phyloP scores from a whole-genome alignment of 2,888 invertebrate species.

The Drosophila crucigera region DNA sequence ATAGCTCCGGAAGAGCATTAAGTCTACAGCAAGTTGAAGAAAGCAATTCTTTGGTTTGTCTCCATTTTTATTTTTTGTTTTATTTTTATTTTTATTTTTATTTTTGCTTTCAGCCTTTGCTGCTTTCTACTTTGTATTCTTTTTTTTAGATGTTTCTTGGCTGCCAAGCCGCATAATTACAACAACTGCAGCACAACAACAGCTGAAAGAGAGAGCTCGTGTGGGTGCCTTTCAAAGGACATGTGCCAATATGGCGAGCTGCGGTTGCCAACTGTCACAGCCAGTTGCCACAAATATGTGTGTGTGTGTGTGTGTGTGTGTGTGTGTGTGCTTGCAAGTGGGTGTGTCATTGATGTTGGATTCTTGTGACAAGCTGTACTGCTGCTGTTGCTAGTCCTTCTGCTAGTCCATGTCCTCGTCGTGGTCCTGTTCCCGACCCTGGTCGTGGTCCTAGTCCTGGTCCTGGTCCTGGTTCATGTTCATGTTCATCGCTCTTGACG shows the following conservation, averaged over 20 bases:
- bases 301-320: not conserved
- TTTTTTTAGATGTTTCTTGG: slow-evolving; percentile 19
- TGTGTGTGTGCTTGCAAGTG: slow-evolving; percentile 26
- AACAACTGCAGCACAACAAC: slow-evolving; percentile 53
- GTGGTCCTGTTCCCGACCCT: not conserved
- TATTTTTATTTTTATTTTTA: slow-evolving; percentile 2
- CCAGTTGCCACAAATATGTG: slow-evolving; percentile 31
- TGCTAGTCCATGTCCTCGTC: slow-evolving; percentile 14
- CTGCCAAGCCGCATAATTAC: slow-evolving; percentile 74
- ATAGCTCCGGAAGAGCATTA: not conserved
- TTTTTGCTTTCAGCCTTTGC: slow-evolving; percentile 2
- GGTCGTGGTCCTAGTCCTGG: slow-evolving; percentile 11
- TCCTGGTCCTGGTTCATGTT: slow-evolving; percentile 17
- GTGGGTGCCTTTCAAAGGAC: slow-evolving; percentile 64
- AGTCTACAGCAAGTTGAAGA: not conserved
- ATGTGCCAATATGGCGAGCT: slow-evolving; percentile 79
- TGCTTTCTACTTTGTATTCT: slow-evolving; percentile 14
- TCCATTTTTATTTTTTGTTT: not conserved
- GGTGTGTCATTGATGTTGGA: slow-evolving; percentile 59
- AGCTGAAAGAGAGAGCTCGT: slow-evolving; percentile 4
- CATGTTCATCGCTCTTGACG: slow-evolving; percentile 46
- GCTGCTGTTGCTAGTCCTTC: slow-evolving; percentile 11
- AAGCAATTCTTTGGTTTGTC: not conserved
- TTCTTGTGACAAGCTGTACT: slow-evolving; percentile 34
- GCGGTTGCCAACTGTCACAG: slow-evolving; percentile 62